These are phyloP conservation scores for Glyptemys insculpta DNA, from an alignment of 2,797 vertebrate genomes.

Conservation along the genomic window DNA sequence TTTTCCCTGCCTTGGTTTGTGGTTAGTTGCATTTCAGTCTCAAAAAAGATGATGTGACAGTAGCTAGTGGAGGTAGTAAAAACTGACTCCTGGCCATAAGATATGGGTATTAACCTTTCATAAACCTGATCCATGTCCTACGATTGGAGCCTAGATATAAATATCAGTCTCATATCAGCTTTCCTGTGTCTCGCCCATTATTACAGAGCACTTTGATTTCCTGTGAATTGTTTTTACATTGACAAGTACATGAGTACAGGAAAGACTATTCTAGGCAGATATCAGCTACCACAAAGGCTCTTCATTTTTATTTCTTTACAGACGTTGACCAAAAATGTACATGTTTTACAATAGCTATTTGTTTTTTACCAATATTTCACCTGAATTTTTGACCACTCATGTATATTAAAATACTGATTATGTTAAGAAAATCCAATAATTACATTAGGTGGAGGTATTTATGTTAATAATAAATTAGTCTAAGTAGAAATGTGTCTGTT, in stretches of 20 bases:
- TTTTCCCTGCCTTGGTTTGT: neutral
- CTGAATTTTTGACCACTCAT: neutral
- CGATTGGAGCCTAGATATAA: slow-evolving; percentile 46
- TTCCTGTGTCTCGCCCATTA: neutral
- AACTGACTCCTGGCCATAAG: slow-evolving; percentile 62
- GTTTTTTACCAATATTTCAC: neutral
- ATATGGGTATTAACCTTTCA: slow-evolving; percentile 66
- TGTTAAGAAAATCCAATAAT: neutral
- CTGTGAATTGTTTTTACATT: slow-evolving; percentile 20
- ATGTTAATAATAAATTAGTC: neutral
- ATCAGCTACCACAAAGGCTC: neutral
- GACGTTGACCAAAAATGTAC: neutral
- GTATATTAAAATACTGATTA: neutral
- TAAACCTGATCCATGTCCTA: slow-evolving; percentile 64
- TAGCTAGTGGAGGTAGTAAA: neutral
- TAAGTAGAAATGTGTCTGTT: neutral
- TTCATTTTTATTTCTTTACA: neutral
- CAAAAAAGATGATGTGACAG: neutral
- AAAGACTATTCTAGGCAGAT: neutral
- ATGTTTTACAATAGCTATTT: neutral
- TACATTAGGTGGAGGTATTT: neutral
- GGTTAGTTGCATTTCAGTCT: slow-evolving; percentile 6
- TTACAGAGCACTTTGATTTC: neutral
- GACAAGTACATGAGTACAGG: neutral
- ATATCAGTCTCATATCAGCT: slow-evolving; percentile 13